These are phyloP conservation scores for Remorina albescens DNA, from an alignment of 2,797 vertebrate genomes.

Conservation along the genomic window DNA sequence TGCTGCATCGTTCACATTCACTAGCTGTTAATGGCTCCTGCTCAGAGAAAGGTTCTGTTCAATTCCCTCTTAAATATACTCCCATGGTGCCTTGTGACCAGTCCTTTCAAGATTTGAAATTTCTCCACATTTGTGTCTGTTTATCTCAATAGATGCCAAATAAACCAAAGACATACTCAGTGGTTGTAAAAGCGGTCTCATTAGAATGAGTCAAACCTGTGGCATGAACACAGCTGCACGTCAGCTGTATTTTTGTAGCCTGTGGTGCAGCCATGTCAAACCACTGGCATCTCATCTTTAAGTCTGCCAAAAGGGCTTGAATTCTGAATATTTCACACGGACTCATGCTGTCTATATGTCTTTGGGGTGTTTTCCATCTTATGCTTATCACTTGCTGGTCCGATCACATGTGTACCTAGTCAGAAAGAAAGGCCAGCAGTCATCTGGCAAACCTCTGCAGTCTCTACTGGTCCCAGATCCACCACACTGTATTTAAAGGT, in stretches of 20 bases:
- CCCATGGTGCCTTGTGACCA: not conserved
- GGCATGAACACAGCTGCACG: constrained; percentile 51
- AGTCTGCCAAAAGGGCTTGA: constrained; percentile 12
- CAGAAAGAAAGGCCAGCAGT: not conserved
- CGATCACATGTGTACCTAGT: not conserved
- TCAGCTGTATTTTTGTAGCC: constrained; percentile 63
- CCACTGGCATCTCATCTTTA: constrained; percentile 51
- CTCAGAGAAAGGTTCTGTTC: constrained; percentile 11
- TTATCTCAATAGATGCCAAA: constrained; percentile 51
- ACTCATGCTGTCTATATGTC: constrained; percentile 16
- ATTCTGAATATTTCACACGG: constrained; percentile 11
- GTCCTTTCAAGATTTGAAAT: constrained; percentile 16
- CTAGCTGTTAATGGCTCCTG: constrained; percentile 80
- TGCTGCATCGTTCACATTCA: constrained; percentile 72
- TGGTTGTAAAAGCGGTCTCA: constrained; percentile 46
- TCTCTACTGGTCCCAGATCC: not conserved
- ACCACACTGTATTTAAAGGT: not conserved
- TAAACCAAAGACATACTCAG: constrained; percentile 49
- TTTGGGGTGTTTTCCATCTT: not conserved
- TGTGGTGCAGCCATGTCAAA: constrained; percentile 63
- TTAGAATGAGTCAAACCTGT: constrained; percentile 59
- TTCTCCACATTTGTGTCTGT: constrained; percentile 42
- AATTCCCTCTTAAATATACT: not conserved
- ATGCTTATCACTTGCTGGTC: not conserved
- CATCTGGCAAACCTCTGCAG: not conserved